These are phyloP conservation scores for Cygnus atratus DNA, from an alignment of 2,113 vertebrate genomes.

Conservation along the genomic window DNA sequence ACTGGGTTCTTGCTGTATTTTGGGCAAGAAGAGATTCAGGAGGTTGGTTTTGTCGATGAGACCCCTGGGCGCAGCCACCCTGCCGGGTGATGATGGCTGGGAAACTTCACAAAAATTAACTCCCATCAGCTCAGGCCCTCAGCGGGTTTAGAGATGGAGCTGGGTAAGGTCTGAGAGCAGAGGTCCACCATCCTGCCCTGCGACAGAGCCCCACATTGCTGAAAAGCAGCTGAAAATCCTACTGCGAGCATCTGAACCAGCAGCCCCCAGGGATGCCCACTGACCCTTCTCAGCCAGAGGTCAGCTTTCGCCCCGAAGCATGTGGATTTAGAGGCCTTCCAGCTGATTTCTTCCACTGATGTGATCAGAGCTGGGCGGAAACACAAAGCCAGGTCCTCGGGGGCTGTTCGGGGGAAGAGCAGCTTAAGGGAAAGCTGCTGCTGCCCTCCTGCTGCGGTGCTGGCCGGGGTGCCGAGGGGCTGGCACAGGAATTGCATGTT, in stretches of 20 bases:
- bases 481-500: neutral
- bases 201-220: neutral
- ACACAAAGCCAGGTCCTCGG: neutral
- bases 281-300: neutral
- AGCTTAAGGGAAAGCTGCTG: neutral
- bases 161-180: neutral
- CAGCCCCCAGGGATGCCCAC: neutral
- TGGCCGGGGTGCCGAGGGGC: neutral
- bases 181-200: neutral
- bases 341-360: neutral
- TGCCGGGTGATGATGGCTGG: neutral
- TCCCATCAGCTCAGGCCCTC: neutral
- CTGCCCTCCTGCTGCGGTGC: neutral
- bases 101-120: neutral
- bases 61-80: neutral
- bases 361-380: neutral
- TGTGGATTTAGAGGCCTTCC: neutral
- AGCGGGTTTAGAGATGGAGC: neutral
- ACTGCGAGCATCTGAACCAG: neutral
- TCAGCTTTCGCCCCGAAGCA: neutral
- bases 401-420: neutral
- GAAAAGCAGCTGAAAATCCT: neutral
- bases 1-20: neutral
- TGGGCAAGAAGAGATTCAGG: neutral
- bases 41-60: neutral